Conservation (phyloP, 2,113 vertebrate genomes). For the Phoenicopterus ruber region DNA sequence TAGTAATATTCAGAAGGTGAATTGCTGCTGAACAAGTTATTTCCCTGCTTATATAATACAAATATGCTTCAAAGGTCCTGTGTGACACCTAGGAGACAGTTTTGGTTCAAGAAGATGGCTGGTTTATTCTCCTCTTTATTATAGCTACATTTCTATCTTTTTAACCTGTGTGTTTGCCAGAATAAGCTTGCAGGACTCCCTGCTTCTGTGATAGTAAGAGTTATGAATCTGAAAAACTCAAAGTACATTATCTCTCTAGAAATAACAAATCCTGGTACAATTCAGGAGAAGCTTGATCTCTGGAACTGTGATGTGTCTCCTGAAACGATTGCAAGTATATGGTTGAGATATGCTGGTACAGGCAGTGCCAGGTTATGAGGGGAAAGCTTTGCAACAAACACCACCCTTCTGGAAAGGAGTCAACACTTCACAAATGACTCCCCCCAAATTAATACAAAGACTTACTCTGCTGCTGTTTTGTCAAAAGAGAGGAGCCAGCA, state of each 20-base stretch:
- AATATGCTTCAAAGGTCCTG: fast-evolving
- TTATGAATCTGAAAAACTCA: background rate
- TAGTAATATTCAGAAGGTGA: background rate
- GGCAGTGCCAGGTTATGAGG: background rate
- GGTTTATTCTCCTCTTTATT: background rate
- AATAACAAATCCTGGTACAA: background rate
- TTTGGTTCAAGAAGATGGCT: background rate
- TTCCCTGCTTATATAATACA: background rate
- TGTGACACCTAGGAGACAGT: background rate
- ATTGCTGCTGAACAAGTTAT: background rate
- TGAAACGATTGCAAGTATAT: background rate
- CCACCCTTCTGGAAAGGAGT: background rate
- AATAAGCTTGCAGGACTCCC: background rate
- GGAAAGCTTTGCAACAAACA: background rate
- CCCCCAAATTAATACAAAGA: background rate
- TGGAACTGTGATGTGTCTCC: background rate
- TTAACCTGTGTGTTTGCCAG: background rate
- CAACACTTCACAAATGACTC: background rate
- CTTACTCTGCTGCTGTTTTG: background rate
- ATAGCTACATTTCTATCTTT: background rate
- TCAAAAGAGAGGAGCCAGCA: background rate
- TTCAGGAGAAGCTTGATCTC: background rate
- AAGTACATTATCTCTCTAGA: background rate
- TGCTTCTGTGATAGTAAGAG: background rate
- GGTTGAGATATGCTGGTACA: background rate